Evolutionary conservation across 2,797 vertebrate genomes (phyloP).

Genomic region (Helostoma temminkii): DNA sequence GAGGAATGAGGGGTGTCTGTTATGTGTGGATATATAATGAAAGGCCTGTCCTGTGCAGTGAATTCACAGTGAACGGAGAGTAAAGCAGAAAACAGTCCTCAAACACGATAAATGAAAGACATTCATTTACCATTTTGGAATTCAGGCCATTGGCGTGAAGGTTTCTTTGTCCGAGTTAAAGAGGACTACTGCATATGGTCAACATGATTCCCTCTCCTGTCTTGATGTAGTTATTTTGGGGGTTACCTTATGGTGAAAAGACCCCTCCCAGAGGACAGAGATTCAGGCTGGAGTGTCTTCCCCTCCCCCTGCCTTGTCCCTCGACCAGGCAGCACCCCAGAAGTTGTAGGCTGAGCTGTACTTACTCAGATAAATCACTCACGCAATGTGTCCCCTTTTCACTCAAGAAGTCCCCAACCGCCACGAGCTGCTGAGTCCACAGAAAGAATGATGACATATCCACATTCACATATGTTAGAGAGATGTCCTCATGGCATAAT

Average conservation of each 20-base stretch:
- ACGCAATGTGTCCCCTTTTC: slow-evolving; percentile 25
- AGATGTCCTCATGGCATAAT: slow-evolving; percentile 27
- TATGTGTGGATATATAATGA: slow-evolving; percentile 53
- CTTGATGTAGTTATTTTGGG: slow-evolving; percentile 52
- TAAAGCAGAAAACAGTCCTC: slow-evolving; percentile 39
- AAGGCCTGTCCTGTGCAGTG: slow-evolving; percentile 43
- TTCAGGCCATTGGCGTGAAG: slow-evolving; percentile 28
- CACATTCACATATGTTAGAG: slow-evolving; percentile 27
- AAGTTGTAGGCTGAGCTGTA: slow-evolving; percentile 51
- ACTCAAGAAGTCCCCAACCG: slow-evolving; percentile 31
- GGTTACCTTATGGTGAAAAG: slow-evolving; percentile 67
- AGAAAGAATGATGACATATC: slow-evolving; percentile 33
- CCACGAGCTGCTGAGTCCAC: slow-evolving; percentile 15
- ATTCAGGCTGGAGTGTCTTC: slow-evolving; percentile 64
- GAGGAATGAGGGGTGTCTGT: slow-evolving; percentile 34
- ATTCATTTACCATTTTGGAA: not conserved
- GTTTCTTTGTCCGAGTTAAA: slow-evolving; percentile 37
- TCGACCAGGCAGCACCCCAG: slow-evolving; percentile 40
- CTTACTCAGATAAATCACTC: slow-evolving; percentile 69
- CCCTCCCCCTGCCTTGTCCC: slow-evolving; percentile 73
- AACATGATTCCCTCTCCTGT: slow-evolving; percentile 36
- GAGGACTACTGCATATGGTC: slow-evolving; percentile 51
- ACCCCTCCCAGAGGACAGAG: slow-evolving; percentile 69
- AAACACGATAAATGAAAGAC: slow-evolving; percentile 34
- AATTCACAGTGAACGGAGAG: slow-evolving; percentile 59